A percentile compares a stretch with the other conserved stretches of the same genome.
These are phyloP conservation scores for Isichthys henryi DNA, from an alignment of 2,113 vertebrate genomes.

Conservation along the genomic window DNA sequence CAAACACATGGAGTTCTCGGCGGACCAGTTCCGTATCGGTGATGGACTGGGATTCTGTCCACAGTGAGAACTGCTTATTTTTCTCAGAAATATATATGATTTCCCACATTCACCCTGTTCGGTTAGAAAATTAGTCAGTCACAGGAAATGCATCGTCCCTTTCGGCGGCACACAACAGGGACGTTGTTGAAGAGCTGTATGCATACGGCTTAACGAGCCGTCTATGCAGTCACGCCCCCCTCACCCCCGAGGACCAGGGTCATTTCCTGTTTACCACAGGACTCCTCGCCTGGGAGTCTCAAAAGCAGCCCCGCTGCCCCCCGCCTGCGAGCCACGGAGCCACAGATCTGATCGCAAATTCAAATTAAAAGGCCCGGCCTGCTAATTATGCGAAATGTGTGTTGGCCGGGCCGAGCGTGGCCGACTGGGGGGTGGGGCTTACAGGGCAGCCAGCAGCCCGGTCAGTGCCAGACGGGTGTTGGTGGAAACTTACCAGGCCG, in stretches of 20 bases:
- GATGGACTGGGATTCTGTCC: not conserved
- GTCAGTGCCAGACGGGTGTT: conserved; percentile 42
- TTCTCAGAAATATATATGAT: not conserved
- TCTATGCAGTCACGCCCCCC: conserved; percentile 47
- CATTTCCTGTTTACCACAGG: conserved; percentile 70
- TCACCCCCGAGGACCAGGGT: conserved; percentile 36
- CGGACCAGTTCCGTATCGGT: not conserved
- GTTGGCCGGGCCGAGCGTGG: conserved; percentile 43
- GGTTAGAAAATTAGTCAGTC: not conserved
- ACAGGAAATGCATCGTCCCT: not conserved
- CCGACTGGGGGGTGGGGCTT: conserved; percentile 46
- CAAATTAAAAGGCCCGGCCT: conserved; percentile 59
- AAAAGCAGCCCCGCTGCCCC: conserved; percentile 47
- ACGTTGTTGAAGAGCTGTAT: not conserved
- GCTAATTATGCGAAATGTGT: conserved; percentile 59
- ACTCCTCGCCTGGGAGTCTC: conserved; percentile 52
- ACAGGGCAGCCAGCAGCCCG: conserved; percentile 46
- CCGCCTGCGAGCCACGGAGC: conserved; percentile 52
- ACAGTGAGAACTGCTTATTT: not conserved
- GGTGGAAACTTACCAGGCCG: conserved; percentile 48
- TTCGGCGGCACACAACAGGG: not conserved
- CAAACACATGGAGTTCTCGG: not conserved
- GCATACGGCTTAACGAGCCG: not conserved
- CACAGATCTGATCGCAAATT: conserved; percentile 59
- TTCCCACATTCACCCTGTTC: not conserved